Base-by-base conservation (phyloP, 2,113 vertebrate species). In the Puntigrus tetrazona region DNA sequence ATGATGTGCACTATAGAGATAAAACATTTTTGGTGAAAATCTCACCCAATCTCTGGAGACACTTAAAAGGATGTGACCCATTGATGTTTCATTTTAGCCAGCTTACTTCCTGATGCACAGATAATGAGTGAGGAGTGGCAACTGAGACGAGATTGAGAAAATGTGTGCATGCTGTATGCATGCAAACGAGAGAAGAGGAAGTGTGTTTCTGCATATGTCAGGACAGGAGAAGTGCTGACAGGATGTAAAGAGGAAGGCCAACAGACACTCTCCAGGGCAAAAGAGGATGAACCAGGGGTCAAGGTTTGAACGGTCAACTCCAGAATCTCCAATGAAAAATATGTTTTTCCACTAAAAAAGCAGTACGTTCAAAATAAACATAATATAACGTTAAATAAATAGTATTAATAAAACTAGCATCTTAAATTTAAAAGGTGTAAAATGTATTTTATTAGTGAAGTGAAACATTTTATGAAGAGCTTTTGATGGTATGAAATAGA, bases 41-140 rank as follows among this genome's bases (percentile, higher is more conserved):
- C 78, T 80, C 78, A 80, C 78, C 78, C 78, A 80, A 31, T 65
- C 78, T 45, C 78, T 67, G 20, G 78, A 41, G 78, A 45, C 41
- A 65, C 16, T n/a, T 27, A 80, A 80, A 65, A 65, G 18, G 16
- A 65, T 31, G 78, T 41, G 25, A 65, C 38, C 59, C 27, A 18
- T 1, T 65, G 78, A 65, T 65, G 78, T 65, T 63, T 29, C 38
- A 80, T 65, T 38, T 65, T 61, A 43, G 47, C 59, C 50, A 55
- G 50, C 29, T 77, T 31, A 55, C 20, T 52, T 55, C 45, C 79
- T 81, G 79, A 78, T 79, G 34, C 63, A 70, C 79, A 70, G 79
- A 81, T 81, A 80, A 63, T 27, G 25, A 20, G 7, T 34, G 82
- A 18, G 69, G 72, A 61, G 59, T 38, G 55, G 70, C n/a, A 25